phyloP scores from a whole-genome alignment of 2,797 vertebrate species.

The Echeneis naucrates region DNA sequence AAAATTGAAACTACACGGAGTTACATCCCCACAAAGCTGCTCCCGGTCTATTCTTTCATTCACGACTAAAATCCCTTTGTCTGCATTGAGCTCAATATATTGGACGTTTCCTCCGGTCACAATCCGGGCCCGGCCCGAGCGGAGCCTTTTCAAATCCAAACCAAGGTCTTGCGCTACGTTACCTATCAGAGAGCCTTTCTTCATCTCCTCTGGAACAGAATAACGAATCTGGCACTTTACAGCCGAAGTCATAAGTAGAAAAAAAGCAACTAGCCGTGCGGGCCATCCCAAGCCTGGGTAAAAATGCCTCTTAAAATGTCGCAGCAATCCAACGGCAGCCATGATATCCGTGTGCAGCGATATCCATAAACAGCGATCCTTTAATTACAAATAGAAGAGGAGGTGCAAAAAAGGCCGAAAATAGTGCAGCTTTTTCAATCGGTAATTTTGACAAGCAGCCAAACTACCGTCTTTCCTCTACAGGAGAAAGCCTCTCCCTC shows the following conservation, averaged over 20 bases:
- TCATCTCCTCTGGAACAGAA: constrained; percentile 65
- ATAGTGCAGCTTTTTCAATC: neutral
- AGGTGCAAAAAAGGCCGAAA: neutral
- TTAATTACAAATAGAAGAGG: neutral
- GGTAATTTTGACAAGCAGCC: neutral
- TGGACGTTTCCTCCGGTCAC: constrained; percentile 43
- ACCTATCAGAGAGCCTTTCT: constrained; percentile 59
- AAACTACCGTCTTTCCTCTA: too few species aligned
- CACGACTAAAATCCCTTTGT: constrained; percentile 58
- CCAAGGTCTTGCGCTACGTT: constrained; percentile 63
- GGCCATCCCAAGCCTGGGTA: neutral
- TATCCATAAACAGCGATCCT: neutral
- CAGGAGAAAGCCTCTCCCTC: neutral
- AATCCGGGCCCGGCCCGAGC: constrained; percentile 55
- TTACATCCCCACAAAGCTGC: constrained; percentile 52
- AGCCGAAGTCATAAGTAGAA: neutral
- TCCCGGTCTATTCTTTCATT: constrained; percentile 60
- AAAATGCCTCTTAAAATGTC: neutral
- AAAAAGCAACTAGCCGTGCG: neutral
- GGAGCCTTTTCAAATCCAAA: constrained; percentile 54
- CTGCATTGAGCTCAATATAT: constrained; percentile 54
- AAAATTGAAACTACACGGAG: constrained; percentile 56
- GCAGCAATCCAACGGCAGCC: neutral
- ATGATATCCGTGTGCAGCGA: neutral
- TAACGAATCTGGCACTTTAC: constrained; percentile 51